Base-by-base conservation (phyloP, 2,113 vertebrate genomes). In the Myrmecobius fasciatus region DNA sequence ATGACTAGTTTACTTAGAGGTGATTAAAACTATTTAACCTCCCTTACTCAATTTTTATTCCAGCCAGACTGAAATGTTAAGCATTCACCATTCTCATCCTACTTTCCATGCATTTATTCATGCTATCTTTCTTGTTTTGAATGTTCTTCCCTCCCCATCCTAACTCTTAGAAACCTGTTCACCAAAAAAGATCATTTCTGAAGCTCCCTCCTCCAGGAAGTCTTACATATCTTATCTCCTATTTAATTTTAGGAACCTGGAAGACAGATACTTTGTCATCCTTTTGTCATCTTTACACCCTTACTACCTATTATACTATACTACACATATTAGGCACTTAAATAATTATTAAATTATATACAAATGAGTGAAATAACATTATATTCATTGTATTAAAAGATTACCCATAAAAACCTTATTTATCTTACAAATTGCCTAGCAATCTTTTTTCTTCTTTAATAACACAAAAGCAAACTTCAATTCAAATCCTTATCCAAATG, bases 401-500 rank as follows among this genome's bases (percentile, higher is more conserved):
- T 43, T 83, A 24, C 2, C 92, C 52, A n/a, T 54, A 89, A 91
- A 91, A 88, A 83, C 28, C 20, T 48, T 90, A 47, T 26, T 93
- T 93, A 46, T 92, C 67, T 89, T 47, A 47, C 56, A 60, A 94
- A 22, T 91, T 91, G 5, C 28, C 89, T 89, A 89, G 48, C 94
- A 95, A 90, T 0, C 47, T 9, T 31, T 83, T 83, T 83, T 53
- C 24, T 43, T 75, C 12, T 75, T 83, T 43, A 43, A n/a, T 83
- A 83, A 83, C 90, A 17, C 89, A 53, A 67, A n/a, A 90, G 53
- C 92, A 89, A 95, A 90, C 24, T 51, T 54, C 43, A 95, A 53
- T 93, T 3, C 9, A 89, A 91, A 22, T n/a, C 52, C 26, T 91
- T 53, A 28, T 47, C 28, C 28, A 67, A 91, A 67, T 53, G 54